phyloP scores from a whole-genome alignment of 2,113 vertebrate genomes.

The Cephalopterus ornatus region DNA sequence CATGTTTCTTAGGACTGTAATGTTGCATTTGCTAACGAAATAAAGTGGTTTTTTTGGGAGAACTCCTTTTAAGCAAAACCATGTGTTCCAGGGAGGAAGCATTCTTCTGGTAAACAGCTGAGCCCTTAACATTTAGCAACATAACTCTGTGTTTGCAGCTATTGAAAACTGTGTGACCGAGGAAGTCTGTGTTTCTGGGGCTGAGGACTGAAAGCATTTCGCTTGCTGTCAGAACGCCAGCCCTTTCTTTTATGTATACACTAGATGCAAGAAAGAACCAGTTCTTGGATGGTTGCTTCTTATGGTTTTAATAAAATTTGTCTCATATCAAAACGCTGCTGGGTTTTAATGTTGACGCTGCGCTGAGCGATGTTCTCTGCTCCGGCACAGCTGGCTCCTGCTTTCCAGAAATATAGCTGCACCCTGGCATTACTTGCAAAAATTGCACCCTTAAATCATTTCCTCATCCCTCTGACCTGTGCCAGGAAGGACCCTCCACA shows the following conservation, averaged over 20 bases:
- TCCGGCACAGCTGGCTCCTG: background rate
- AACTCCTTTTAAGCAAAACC: constrained; percentile 64
- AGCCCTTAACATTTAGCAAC: constrained; percentile 60
- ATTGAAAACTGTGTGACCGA: constrained; percentile 53
- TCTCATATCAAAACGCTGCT: background rate
- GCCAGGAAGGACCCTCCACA: background rate
- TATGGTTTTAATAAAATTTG: constrained; percentile 54
- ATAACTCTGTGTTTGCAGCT: constrained; percentile 51
- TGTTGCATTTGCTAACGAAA: constrained; percentile 41
- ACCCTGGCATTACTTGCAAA: constrained; percentile 10
- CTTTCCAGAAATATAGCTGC: constrained; percentile 30
- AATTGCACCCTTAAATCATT: background rate
- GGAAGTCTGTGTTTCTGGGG: constrained; percentile 28
- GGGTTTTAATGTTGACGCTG: background rate
- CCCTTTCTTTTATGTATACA: background rate
- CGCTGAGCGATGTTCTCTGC: background rate
- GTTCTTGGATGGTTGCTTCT: constrained; percentile 24
- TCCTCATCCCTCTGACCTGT: background rate
- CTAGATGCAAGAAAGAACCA: constrained; percentile 29
- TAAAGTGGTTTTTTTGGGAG: background rate
- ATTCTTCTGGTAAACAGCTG: constrained; percentile 67
- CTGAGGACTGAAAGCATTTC: constrained; percentile 44
- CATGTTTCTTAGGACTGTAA: constrained; percentile 3
- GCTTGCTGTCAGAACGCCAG: constrained; percentile 37
- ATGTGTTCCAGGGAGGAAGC: constrained; percentile 56